Percentiles rank a stretch among this genome's conserved stretches.
These are phyloP conservation scores for Cuniculus paca DNA, from an alignment of 2,797 vertebrate genomes.

Conservation along the genomic window DNA sequence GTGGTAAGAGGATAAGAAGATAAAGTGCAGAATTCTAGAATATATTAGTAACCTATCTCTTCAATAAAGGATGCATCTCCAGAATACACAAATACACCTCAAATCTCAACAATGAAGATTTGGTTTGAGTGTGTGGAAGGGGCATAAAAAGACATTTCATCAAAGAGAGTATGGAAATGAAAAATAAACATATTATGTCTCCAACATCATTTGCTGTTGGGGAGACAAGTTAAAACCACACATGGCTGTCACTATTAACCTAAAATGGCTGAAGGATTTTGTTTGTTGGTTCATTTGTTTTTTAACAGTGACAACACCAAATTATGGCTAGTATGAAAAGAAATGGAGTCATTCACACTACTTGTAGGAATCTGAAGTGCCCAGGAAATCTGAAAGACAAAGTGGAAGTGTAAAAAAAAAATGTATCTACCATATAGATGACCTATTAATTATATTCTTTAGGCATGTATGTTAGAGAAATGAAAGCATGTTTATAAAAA, in stretches of 20 bases:
- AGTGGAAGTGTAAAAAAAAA: too few species aligned
- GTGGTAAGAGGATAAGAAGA: background rate
- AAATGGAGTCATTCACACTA: background rate
- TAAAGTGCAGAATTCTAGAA: background rate
- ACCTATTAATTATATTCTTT: too few species aligned
- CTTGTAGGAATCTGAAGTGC: background rate
- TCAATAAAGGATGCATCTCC: background rate
- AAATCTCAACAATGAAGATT: background rate
- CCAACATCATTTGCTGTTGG: background rate
- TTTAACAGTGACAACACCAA: background rate
- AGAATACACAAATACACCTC: background rate
- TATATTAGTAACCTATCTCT: background rate
- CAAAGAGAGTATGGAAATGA: background rate
- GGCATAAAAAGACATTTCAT: background rate
- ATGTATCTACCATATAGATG: too few species aligned
- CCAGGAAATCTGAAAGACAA: background rate
- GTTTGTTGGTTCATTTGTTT: too few species aligned
- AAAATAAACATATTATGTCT: background rate
- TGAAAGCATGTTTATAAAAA: background rate
- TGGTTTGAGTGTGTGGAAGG: too few species aligned
- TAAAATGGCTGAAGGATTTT: background rate
- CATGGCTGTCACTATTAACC: too few species aligned
- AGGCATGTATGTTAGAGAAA: background rate
- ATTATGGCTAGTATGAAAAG: background rate
- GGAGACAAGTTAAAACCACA: background rate